These are phyloP conservation scores for Sminthopsis crassicaudata DNA, from an alignment of 2,113 vertebrate genomes.

Conservation along the genomic window DNA sequence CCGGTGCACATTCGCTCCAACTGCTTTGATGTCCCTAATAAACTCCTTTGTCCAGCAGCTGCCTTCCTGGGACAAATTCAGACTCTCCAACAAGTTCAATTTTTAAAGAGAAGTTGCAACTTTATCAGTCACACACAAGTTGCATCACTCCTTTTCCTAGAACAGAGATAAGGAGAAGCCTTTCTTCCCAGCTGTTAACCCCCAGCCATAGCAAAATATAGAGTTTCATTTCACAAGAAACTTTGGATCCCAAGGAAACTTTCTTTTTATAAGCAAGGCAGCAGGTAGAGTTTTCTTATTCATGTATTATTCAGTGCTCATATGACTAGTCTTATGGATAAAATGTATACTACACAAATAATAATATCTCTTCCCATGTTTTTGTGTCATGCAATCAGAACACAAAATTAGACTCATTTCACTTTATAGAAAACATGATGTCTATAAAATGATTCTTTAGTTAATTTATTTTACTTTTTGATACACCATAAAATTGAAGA, in stretches of 20 bases:
- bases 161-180: constrained; percentile 5
- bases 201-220: background rate
- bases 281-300: background rate
- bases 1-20: background rate
- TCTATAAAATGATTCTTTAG: background rate
- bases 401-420: background rate
- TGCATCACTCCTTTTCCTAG: constrained; percentile 5
- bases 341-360: background rate
- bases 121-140: constrained; percentile 30
- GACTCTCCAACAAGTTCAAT: background rate
- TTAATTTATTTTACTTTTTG: constrained; percentile 26
- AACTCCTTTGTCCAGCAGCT: background rate
- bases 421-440: background rate
- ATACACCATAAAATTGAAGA: constrained; percentile 9
- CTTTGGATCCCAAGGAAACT: constrained; percentile 11
- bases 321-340: background rate
- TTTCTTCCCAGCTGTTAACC: constrained; percentile 19
- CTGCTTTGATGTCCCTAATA: constrained; percentile 17
- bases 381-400: background rate
- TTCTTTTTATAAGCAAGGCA: background rate
- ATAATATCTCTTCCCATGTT: background rate
- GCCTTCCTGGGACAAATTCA: background rate
- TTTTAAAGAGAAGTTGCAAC: constrained; percentile 18
- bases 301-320: background rate
- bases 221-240: background rate